These are phyloP conservation scores for Labeo rohita DNA, from an alignment of 2,113 vertebrate genomes.

Conservation along the genomic window DNA sequence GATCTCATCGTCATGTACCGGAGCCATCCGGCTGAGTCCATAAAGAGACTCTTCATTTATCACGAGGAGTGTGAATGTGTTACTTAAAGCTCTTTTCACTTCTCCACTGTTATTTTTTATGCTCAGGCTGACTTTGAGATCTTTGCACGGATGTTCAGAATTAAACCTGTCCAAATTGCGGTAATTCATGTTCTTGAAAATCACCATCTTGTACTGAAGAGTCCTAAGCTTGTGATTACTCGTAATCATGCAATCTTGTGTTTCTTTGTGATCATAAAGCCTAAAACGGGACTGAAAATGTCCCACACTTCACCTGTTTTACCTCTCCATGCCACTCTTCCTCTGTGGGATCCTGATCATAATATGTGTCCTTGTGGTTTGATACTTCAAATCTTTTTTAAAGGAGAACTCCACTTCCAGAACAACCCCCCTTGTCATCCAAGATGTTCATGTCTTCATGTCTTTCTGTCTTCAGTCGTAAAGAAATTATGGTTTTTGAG, in stretches of 20 bases:
- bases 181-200: background rate
- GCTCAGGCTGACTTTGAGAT: background rate
- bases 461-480: too few relatives aligned
- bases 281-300: background rate
- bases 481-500: too few relatives aligned
- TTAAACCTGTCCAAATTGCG: background rate
- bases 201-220: background rate
- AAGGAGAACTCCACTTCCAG: too few relatives aligned
- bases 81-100: constrained; percentile 4
- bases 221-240: background rate
- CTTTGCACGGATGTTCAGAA: background rate
- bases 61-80: constrained; percentile 17
- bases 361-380: background rate
- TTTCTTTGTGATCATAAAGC: background rate
- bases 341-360: background rate
- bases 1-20: constrained; percentile 1
- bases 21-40: background rate
- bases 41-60: constrained; percentile 41
- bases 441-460: too few relatives aligned
- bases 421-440: too few relatives aligned
- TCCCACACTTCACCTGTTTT: constrained; percentile 21
- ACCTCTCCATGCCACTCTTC: background rate
- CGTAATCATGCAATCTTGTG: constrained; percentile 3
- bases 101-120: background rate
- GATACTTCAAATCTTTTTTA: background rate